Conservation (phyloP, 2,113 vertebrate genomes). For the Castor canadensis region DNA sequence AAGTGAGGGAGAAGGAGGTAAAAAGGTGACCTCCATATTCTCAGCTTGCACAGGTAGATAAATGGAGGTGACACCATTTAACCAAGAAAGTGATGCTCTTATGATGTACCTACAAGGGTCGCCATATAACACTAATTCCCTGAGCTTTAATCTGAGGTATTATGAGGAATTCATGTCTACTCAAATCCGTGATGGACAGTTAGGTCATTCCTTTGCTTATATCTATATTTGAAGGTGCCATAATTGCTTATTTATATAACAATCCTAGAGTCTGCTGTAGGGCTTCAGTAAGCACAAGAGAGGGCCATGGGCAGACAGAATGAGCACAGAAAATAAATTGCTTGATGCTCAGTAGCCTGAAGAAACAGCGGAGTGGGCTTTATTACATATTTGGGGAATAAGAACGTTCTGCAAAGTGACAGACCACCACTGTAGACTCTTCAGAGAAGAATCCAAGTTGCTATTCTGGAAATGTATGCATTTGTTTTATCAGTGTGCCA, state of each 20-base stretch:
- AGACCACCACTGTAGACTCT: not conserved
- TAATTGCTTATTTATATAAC: conserved; percentile 37
- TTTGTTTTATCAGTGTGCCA: not conserved
- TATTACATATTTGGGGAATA: conserved; percentile 10
- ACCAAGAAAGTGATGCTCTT: not conserved
- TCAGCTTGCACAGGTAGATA: not conserved
- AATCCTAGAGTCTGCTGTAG: not conserved
- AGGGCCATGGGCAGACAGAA: not conserved
- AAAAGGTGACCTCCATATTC: not conserved
- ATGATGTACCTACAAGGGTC: not conserved
- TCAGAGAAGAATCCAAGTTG: conserved; percentile 18
- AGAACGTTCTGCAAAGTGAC: conserved; percentile 44
- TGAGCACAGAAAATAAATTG: conserved; percentile 1
- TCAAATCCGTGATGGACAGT: not conserved
- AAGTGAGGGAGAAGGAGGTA: not conserved
- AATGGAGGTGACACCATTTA: not conserved
- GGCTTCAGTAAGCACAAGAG: not conserved
- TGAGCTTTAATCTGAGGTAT: not conserved
- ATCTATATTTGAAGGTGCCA: not conserved
- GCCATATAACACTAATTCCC: not conserved
- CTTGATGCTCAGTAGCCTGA: conserved; percentile 13
- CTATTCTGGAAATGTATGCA: not conserved
- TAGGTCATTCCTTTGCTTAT: conserved; percentile 15
- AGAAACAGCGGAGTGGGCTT: conserved; percentile 57
- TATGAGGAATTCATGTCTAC: not conserved